These are phyloP conservation scores for Otis tarda DNA, from an alignment of 2,113 vertebrate genomes.

Conservation along the genomic window DNA sequence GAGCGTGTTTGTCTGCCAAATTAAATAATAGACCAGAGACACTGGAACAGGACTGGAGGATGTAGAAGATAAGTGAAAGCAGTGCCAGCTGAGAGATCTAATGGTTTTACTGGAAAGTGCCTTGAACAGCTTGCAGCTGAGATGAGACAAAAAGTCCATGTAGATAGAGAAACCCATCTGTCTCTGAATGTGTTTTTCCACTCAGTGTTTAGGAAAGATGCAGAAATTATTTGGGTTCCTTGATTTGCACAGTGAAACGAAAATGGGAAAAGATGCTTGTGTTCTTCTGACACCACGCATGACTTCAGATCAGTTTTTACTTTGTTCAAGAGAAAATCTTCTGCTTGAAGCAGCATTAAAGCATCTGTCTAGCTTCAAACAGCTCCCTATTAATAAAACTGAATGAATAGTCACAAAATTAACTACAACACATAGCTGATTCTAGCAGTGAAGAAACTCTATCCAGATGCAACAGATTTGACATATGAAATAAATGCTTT, in stretches of 20 bases:
- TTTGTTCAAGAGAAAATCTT: neutral
- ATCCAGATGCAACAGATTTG: neutral
- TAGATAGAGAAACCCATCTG: slow-evolving; percentile 38
- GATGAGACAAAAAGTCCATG: slow-evolving; percentile 49
- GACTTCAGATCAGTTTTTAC: neutral
- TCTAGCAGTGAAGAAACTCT: neutral
- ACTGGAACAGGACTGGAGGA: slow-evolving; percentile 37
- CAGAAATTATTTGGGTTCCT: neutral
- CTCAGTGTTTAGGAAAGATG: neutral
- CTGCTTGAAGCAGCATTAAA: neutral
- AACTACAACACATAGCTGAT: neutral
- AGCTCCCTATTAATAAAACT: neutral
- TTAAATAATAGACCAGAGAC: slow-evolving; percentile 61
- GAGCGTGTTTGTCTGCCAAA: slow-evolving; percentile 53
- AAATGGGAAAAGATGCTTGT: neutral
- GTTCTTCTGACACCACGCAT: neutral
- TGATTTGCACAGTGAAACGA: neutral
- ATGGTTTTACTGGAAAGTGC: slow-evolving; percentile 50
- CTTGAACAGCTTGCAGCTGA: slow-evolving; percentile 63
- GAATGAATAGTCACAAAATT: neutral
- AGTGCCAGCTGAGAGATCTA: slow-evolving; percentile 39
- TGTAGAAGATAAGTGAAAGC: slow-evolving; percentile 26
- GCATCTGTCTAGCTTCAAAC: neutral
- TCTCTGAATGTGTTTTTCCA: neutral
- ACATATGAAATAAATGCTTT: neutral